Conservation (phyloP, 2,113 vertebrate species). For the Cryptoleucopteryx plumbea region DNA sequence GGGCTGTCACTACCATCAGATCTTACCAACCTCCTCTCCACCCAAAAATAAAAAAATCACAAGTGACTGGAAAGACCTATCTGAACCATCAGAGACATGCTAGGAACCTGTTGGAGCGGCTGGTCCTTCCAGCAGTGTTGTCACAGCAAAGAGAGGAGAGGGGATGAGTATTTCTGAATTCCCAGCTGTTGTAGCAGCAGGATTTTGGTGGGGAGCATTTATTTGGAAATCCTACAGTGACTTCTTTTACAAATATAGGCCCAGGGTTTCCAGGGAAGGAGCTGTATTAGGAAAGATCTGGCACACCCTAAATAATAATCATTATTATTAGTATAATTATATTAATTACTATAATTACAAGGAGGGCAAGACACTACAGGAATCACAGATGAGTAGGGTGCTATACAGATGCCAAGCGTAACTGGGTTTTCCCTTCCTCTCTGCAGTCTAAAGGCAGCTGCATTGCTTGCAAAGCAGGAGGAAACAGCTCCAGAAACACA, state of each 20-base stretch:
- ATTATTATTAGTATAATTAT: constrained; percentile 40
- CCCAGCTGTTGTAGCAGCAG: neutral
- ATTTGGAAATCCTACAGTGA: neutral
- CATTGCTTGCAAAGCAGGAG: neutral
- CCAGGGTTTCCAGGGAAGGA: constrained; percentile 10
- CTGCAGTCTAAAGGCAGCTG: neutral
- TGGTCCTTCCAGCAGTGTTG: neutral
- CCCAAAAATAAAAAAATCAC: neutral
- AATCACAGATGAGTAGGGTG: constrained; percentile 35
- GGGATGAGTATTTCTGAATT: neutral
- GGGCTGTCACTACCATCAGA: neutral
- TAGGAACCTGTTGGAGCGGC: neutral
- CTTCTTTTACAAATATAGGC: constrained; percentile 1
- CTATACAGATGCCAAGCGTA: neutral
- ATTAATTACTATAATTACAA: constrained; percentile 50
- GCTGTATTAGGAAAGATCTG: neutral
- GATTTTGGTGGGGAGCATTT: neutral
- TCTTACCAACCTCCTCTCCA: neutral
- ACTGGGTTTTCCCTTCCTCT: neutral
- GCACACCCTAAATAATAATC: constrained; percentile 33
- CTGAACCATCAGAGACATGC: neutral
- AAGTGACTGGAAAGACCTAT: neutral
- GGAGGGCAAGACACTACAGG: constrained; percentile 31
- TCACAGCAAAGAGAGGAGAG: neutral
- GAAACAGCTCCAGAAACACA: neutral